Conservation (phyloP, 2,113 vertebrate species). For the Azemiops feae region DNA sequence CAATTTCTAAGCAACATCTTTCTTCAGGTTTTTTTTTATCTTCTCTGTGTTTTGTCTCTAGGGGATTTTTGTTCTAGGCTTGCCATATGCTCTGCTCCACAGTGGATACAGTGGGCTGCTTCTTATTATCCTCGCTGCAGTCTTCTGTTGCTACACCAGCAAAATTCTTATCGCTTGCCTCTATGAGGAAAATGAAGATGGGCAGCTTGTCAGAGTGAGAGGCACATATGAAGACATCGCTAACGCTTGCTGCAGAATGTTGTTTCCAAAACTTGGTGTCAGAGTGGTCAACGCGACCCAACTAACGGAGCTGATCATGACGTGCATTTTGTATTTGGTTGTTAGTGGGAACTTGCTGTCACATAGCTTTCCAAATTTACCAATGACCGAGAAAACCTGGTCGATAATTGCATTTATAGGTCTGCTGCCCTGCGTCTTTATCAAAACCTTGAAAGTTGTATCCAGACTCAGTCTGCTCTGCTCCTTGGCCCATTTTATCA, state of each 20-base stretch:
- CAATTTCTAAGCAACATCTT: conserved; percentile 32
- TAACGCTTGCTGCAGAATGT: conserved; percentile 68
- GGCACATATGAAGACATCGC: conserved; percentile 75
- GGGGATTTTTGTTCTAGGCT: conserved; percentile 80
- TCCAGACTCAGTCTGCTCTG: conserved; percentile 77
- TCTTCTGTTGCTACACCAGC: conserved; percentile 77
- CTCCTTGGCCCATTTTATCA: conserved; percentile 77
- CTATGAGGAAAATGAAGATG: conserved; percentile 72
- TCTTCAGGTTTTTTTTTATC: conserved; percentile 28
- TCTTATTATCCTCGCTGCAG: conserved; percentile 72
- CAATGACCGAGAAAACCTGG: conserved; percentile 70
- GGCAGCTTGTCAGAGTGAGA: conserved; percentile 65
- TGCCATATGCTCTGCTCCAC: conserved; percentile 74
- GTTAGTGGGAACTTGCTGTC: conserved; percentile 74
- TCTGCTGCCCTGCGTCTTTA: conserved; percentile 74
- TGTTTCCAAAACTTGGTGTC: conserved; percentile 69
- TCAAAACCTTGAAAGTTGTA: conserved; percentile 76
- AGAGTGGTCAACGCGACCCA: conserved; percentile 67
- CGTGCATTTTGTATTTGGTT: conserved; percentile 79
- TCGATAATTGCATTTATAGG: conserved; percentile 70
- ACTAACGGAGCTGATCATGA: conserved; percentile 81
- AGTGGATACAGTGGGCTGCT: conserved; percentile 75
- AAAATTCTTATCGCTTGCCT: conserved; percentile 76
- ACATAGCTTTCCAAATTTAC: conserved; percentile 68
- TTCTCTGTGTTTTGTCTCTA: conserved; percentile 47